Evolutionary conservation across 2,888 invertebrate species (phyloP).

Genomic region (Epirrhoe tristata): DNA sequence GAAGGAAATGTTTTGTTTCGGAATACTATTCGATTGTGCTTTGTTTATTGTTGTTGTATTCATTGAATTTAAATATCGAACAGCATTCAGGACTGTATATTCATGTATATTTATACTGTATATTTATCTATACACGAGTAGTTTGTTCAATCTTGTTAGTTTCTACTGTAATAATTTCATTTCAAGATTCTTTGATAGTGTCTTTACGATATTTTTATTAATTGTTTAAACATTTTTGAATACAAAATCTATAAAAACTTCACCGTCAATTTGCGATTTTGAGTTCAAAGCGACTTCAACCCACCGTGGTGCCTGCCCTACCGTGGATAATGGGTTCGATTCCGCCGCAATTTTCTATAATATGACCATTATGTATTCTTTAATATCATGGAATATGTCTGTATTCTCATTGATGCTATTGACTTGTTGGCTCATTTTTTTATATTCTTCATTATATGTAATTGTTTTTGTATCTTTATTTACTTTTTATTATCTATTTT

Average conservation of each 20-base stretch:
- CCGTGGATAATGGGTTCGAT: slow-evolving; percentile 44
- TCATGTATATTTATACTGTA: too few relatives aligned
- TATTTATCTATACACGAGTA: background rate
- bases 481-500: background rate
- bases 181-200: background rate
- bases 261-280: slow-evolving; percentile 32
- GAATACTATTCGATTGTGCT: slow-evolving; percentile 56
- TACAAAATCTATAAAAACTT: slow-evolving; percentile 13
- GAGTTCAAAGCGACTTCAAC: slow-evolving; percentile 32
- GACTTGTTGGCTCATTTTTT: slow-evolving; percentile 2
- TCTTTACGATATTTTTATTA: background rate
- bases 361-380: slow-evolving; percentile 33
- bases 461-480: background rate
- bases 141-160: background rate
- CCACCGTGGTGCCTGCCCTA: slow-evolving; percentile 37
- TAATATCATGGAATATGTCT: slow-evolving; percentile 9
- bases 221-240: slow-evolving; percentile 1
- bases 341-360: slow-evolving; percentile 42
- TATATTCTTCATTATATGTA: background rate
- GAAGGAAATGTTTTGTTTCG: slow-evolving; percentile 40
- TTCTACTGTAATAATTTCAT: background rate
- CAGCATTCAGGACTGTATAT: slow-evolving; percentile 15
- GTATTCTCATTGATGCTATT: slow-evolving; percentile 18
- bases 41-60: slow-evolving; percentile 45
- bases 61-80: slow-evolving; percentile 45